Conservation (phyloP, 2,888 invertebrate species). For the Lasioglossum lativentre region DNA sequence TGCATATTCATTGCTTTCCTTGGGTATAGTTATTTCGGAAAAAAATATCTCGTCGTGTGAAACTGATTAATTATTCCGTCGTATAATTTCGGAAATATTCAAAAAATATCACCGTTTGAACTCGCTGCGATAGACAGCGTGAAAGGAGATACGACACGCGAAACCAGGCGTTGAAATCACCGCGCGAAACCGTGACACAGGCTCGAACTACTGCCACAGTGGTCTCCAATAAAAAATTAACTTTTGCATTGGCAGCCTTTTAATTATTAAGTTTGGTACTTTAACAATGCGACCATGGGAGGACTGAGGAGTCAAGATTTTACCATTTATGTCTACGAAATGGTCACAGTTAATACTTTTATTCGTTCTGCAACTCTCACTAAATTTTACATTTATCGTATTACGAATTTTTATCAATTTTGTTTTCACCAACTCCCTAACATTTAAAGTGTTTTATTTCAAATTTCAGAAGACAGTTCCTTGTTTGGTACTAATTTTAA, state of each 20-base stretch:
- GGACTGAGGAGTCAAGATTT: too few species aligned
- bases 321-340: too few species aligned
- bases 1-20: constrained; percentile 1
- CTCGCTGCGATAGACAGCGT: not conserved
- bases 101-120: not conserved
- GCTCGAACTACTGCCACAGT: not conserved
- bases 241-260: not conserved
- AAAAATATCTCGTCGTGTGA: not conserved
- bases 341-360: too few species aligned
- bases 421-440: too few species aligned
- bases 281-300: not conserved
- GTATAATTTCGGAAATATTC: not conserved
- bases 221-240: not conserved
- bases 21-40: not conserved
- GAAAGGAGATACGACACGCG: not conserved
- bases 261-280: not conserved
- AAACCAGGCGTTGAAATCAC: constrained; percentile 52
- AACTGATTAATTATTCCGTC: not conserved
- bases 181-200: constrained; percentile 1
- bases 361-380: too few species aligned
- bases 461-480: too few species aligned
- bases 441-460: too few species aligned
- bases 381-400: too few species aligned
- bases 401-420: too few species aligned
- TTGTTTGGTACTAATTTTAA: too few species aligned